A percentile compares a stretch with the other conserved stretches of the same genome.
Evolutionary conservation across 2,113 vertebrate species (phyloP).

Genomic region (Cebidichthys violaceus): DNA sequence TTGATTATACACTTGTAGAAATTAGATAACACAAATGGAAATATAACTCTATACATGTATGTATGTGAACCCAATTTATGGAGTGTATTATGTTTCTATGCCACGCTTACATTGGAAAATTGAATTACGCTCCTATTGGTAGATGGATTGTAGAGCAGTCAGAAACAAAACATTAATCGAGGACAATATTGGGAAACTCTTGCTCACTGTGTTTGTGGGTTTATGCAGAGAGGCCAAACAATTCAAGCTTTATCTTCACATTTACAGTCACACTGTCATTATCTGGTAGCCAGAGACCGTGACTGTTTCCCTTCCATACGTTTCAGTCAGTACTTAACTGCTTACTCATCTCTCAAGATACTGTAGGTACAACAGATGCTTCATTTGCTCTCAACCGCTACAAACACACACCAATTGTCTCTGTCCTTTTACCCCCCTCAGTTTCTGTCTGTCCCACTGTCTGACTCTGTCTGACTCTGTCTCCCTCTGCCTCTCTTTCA

Average conservation of each 20-base stretch:
- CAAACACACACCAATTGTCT: constrained; percentile 6
- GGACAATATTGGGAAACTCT: neutral
- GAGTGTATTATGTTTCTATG: constrained; percentile 43
- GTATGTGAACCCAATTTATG: constrained; percentile 13
- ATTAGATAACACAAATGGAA: constrained; percentile 36
- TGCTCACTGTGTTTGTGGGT: constrained; percentile 25
- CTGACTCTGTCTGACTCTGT: constrained; percentile 13
- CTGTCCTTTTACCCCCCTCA: neutral
- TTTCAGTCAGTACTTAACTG: constrained; percentile 36
- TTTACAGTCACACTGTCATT: constrained; percentile 38
- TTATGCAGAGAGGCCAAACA: constrained; percentile 33
- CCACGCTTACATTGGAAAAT: constrained; percentile 37
- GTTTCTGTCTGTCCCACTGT: constrained; percentile 8
- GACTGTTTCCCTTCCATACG: constrained; percentile 35
- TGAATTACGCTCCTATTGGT: constrained; percentile 38
- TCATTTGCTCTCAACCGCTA: neutral
- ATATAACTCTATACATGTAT: constrained; percentile 5
- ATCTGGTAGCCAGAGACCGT: constrained; percentile 40
- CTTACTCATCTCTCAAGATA: constrained; percentile 50
- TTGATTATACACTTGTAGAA: constrained; percentile 12
- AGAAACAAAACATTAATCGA: constrained; percentile 6
- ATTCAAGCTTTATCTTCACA: constrained; percentile 22
- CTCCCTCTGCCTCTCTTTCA: neutral
- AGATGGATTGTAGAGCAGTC: constrained; percentile 26
- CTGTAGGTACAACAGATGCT: constrained; percentile 47